Conservation (phyloP, 2,888 invertebrate genomes). For the Conus canariensis region DNA sequence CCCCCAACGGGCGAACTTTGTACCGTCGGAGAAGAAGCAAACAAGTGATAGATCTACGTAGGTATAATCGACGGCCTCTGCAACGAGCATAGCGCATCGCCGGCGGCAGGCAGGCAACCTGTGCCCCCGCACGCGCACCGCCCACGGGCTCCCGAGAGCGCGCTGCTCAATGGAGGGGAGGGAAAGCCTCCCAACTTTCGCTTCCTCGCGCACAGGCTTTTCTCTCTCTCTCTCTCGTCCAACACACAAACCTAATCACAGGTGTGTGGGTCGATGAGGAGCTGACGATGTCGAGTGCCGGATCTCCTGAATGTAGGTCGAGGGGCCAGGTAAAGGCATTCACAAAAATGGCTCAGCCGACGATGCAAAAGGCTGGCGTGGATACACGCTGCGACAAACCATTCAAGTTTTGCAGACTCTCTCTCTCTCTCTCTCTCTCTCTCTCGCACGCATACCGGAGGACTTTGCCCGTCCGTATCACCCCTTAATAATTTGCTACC, state of each 20-base stretch:
- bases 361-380: neutral
- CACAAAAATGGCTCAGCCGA: neutral
- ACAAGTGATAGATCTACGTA: slow-evolving; percentile 32
- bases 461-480: no score
- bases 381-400: neutral
- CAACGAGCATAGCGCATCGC: neutral
- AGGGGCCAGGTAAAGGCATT: neutral
- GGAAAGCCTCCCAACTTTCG: neutral
- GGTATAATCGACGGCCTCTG: slow-evolving; percentile 33
- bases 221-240: neutral
- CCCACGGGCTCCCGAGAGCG: neutral
- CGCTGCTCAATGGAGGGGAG: neutral
- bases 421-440: no score
- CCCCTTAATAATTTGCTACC: neutral
- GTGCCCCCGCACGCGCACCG: neutral
- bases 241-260: neutral
- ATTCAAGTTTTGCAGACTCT: neutral
- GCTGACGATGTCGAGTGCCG: neutral
- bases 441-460: no score
- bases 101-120: slow-evolving; percentile 16
- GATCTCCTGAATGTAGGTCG: neutral
- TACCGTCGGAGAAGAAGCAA: slow-evolving; percentile 5
- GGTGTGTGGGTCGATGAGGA: neutral
- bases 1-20: slow-evolving; percentile 12
- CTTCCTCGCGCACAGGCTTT: neutral